A percentile compares a stretch with the other conserved stretches of the same genome.
Evolutionary conservation across 1,140 invertebrate genomes (phyloP).

Genomic region (Danaus plexippus): DNA sequence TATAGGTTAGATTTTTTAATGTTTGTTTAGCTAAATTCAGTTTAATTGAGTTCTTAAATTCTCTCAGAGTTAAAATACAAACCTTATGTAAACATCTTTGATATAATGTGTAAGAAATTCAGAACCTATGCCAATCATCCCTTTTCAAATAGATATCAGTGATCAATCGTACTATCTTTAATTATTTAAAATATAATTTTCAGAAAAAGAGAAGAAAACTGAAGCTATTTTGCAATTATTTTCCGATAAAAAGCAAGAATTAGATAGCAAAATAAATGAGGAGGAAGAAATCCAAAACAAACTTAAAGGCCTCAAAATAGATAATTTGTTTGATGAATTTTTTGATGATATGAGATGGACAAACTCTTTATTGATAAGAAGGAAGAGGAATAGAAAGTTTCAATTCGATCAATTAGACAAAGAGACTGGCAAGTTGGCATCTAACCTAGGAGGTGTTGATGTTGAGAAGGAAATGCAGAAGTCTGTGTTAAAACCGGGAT

Average conservation of each 20-base stretch:
- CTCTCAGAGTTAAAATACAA: too few species aligned
- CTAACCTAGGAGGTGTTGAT: conserved; percentile 64
- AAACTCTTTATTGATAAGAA: conserved; percentile 26
- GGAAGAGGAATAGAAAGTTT: conserved; percentile 41
- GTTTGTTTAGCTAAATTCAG: background rate
- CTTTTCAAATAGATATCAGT: background rate
- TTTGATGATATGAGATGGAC: conserved; percentile 55
- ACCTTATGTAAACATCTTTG: too few species aligned
- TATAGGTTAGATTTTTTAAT: conserved; percentile 45
- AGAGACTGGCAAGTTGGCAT: conserved; percentile 64
- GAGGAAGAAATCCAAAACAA: conserved; percentile 50
- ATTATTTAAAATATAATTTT: conserved; percentile 7
- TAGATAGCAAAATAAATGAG: conserved; percentile 31
- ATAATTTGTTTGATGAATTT: conserved; percentile 51
- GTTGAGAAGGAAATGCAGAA: conserved; percentile 75
- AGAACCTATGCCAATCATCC: too few species aligned
- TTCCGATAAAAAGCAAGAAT: conserved; percentile 51
- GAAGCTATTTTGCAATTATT: conserved; percentile 45
- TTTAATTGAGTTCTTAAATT: background rate
- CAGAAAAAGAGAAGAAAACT: conserved; percentile 43
- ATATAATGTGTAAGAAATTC: too few species aligned
- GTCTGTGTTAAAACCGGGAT: conserved; percentile 76
- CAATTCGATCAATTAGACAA: conserved; percentile 60
- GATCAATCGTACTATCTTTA: background rate
- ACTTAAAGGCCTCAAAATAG: conserved; percentile 47